Conservation (phyloP, 35 echinoderm and acorn worm species). For the Lytechinus pictus region DNA sequence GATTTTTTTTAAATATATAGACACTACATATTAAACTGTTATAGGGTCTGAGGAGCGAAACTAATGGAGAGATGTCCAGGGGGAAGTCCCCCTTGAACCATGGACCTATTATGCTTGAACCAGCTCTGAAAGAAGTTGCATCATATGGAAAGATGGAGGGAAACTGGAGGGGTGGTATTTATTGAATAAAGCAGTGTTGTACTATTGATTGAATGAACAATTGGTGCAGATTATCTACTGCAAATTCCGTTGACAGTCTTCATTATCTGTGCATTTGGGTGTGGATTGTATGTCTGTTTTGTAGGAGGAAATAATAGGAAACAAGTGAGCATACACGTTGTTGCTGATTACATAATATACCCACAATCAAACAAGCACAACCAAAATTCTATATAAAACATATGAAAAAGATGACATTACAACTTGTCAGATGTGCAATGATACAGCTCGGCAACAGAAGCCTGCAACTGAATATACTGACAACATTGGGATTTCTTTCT, state of each 20-base stretch:
- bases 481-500: too few relatives aligned
- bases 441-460: too few relatives aligned
- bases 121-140: neutral
- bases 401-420: too few relatives aligned
- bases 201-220: neutral
- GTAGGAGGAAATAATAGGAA: neutral
- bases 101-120: too few relatives aligned
- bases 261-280: neutral
- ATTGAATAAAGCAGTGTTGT: neutral
- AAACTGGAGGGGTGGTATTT: too few relatives aligned
- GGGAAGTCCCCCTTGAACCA: neutral
- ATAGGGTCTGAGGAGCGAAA: neutral
- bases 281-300: neutral
- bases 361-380: too few relatives aligned
- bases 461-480: too few relatives aligned
- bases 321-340: too few relatives aligned
- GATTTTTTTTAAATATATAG: too few relatives aligned
- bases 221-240: neutral
- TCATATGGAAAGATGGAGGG: neutral
- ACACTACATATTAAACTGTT: too few relatives aligned
- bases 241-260: neutral
- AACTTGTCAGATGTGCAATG: too few relatives aligned
- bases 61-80: neutral
- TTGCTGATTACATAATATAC: neutral
- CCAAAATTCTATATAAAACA: too few relatives aligned